phyloP scores from a whole-genome alignment of 2,888 invertebrate genomes.

The Tromatobia lineatoria region DNA sequence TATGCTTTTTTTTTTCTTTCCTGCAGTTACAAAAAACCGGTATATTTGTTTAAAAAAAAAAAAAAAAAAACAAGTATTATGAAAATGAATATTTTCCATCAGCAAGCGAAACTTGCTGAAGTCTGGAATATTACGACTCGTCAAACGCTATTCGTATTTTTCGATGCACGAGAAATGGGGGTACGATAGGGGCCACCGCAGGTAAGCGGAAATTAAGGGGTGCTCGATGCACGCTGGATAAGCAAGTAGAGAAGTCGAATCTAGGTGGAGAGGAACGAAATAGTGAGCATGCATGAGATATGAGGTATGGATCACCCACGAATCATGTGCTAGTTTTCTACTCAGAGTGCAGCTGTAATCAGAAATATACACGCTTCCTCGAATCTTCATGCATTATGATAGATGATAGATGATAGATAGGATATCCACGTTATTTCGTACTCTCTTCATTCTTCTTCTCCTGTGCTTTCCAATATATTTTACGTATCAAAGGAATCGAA shows the following conservation, averaged over 20 bases:
- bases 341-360: conserved; percentile 23
- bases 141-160: conserved; percentile 27
- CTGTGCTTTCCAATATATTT: conserved; percentile 10
- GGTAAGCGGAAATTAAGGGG: conserved; percentile 41
- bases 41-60: no score
- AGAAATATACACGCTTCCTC: conserved; percentile 39
- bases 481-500: conserved; percentile 27
- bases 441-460: conserved; percentile 8
- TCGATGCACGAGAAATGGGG: conserved; percentile 26
- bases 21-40: no score
- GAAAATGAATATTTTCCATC: neutral
- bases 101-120: neutral
- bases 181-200: neutral
- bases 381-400: conserved; percentile 21
- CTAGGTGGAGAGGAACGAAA: conserved; percentile 9
- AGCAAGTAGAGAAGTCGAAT: conserved; percentile 26
- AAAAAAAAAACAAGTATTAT: neutral
- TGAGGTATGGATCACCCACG: conserved; percentile 5
- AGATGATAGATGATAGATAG: conserved; percentile 1
- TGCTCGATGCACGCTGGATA: conserved; percentile 18
- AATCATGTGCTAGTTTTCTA: neutral
- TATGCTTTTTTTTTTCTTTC: no score
- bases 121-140: conserved; percentile 23
- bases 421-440: neutral
- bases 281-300: neutral